Evolutionary conservation across 1,140 invertebrate genomes (phyloP), one percentile per base, ranked within the genome.

Genomic region (Drosophila orena): DNA sequence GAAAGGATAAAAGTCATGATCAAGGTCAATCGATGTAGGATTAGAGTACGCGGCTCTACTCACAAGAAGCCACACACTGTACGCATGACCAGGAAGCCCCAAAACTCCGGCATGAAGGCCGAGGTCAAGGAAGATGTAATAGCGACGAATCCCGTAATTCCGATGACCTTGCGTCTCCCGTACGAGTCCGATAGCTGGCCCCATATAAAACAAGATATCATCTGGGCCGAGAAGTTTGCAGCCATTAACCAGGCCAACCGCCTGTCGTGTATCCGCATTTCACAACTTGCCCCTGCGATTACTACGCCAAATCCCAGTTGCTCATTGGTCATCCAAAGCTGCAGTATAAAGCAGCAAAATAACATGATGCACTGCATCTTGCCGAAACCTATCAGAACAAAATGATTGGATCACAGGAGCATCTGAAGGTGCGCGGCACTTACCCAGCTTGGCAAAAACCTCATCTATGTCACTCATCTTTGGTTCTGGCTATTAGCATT

Each of bases 51-150:
- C 8, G n/a, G 2, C 6, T 11, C 0, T 24, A 77, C 83, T 76
- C 50, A 86, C 83, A 76, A 52, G 7, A 22, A 27, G 12, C 77
- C 60, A 1, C 37, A 0, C 0, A 86, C 0, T 4, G 71, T 46
- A 0, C 83, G 79, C 17, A 71, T 8, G 14, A 22, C 24, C 12
- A 69, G 2, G 27, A 73, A 83, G 11, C 62, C 62, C 79, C 79
- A 88, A 20, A 34, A 88, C 1, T 77, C 64, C 0, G 84, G 79
- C 83, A 89, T 84, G 2, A 60, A 3, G 1, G 75, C 34, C 2
- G 75, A 76, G 0, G 83, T 3, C 1, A 75, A 3, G 14, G 83
- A 14, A 0, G 24, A 0, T 0, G 68, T 8, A 4, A 17, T 42
- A 3, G 55, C 6, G 5, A 12, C 1, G 0, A 54, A 15, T 2